phyloP scores from a whole-genome alignment of 53 echinoderm and acorn worm species.

The Astropecten irregularis region DNA sequence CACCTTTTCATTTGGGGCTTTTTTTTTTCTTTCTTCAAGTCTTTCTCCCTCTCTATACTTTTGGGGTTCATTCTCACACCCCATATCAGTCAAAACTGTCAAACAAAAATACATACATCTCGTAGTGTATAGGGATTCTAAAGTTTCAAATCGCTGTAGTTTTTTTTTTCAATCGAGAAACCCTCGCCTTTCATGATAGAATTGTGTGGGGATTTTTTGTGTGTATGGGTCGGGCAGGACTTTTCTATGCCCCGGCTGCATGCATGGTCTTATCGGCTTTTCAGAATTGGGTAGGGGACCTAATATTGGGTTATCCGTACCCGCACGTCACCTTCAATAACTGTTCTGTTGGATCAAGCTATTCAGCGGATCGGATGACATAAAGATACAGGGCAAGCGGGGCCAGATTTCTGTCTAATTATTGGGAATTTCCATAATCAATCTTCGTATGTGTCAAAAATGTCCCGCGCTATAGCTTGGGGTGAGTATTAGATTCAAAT shows the following conservation, averaged over 20 bases:
- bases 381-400: not conserved
- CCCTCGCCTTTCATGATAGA: not conserved
- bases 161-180: not conserved
- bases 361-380: constrained; percentile 6
- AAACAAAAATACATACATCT: constrained; percentile 35
- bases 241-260: not conserved
- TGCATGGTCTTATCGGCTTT: not conserved
- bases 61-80: too few species aligned
- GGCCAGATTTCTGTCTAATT: constrained; percentile 24
- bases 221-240: not conserved
- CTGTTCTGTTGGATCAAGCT: constrained; percentile 10
- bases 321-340: constrained; percentile 24
- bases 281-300: not conserved
- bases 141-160: not conserved
- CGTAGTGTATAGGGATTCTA: not conserved
- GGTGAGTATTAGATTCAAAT: too few species aligned
- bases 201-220: not conserved
- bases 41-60: too few species aligned
- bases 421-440: not conserved
- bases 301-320: not conserved
- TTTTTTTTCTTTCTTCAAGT: too few species aligned
- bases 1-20: constrained; percentile 6
- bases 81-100: constrained; percentile 18
- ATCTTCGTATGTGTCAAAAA: constrained; percentile 38
- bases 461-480: too few species aligned